Conservation (phyloP, 2,888 invertebrate species). For the Philonicus albiceps region DNA sequence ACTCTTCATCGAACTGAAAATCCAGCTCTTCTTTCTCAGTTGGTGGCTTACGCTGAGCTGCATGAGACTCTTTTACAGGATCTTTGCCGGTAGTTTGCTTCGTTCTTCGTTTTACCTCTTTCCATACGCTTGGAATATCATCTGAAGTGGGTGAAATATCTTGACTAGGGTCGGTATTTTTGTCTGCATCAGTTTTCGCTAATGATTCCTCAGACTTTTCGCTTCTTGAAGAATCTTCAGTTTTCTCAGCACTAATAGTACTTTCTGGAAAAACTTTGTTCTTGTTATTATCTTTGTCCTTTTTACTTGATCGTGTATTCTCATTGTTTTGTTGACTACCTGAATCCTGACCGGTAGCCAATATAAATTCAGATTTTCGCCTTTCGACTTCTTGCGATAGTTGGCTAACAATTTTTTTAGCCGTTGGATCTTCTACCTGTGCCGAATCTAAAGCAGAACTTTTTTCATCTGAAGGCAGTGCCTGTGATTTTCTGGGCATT, state of each 20-base stretch:
- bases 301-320: background rate
- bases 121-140: constrained; percentile 58
- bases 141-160: constrained; percentile 52
- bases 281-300: background rate
- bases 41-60: constrained; percentile 53
- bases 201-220: background rate
- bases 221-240: background rate
- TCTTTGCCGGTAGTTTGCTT: constrained; percentile 67
- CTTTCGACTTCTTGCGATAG: constrained; percentile 13
- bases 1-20: constrained; percentile 97
- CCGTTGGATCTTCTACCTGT: background rate
- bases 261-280: background rate
- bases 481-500: constrained; percentile 69
- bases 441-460: background rate
- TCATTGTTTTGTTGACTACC: background rate
- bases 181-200: constrained; percentile 41
- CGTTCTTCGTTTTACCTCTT: constrained; percentile 70
- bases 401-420: background rate
- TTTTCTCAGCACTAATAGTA: background rate
- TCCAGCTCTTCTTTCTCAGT: constrained; percentile 82
- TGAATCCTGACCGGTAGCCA: background rate
- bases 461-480: constrained; percentile 44
- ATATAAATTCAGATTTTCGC: background rate
- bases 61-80: constrained; percentile 55
- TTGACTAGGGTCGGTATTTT: constrained; percentile 27